Evolutionary conservation across 1,140 invertebrate species (phyloP).

Genomic region (Apis laboriosa): DNA sequence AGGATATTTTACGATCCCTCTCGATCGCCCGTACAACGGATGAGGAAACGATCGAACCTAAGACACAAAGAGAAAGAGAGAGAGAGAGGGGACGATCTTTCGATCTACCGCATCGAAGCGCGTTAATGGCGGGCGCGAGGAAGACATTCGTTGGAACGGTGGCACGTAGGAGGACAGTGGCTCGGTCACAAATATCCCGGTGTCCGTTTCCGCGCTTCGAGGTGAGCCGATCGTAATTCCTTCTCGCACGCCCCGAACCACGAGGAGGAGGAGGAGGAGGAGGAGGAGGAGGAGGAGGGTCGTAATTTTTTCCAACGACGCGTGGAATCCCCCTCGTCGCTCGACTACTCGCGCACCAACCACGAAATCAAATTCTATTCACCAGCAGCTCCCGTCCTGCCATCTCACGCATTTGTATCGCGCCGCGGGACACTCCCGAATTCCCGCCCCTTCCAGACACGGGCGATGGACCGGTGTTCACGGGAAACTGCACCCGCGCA

Average conservation of each 20-base stretch:
- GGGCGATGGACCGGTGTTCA: too few species aligned
- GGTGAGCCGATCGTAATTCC: slow-evolving; percentile 48
- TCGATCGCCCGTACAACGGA: neutral
- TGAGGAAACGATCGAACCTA: neutral
- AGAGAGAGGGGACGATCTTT: too few species aligned
- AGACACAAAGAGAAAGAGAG: neutral
- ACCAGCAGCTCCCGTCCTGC: neutral
- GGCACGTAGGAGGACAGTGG: slow-evolving; percentile 64
- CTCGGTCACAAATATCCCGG: slow-evolving; percentile 56
- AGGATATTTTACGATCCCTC: neutral
- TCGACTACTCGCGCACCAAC: slow-evolving; percentile 1
- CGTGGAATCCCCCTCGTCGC: neutral
- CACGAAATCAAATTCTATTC: slow-evolving; percentile 46
- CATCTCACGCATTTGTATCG: slow-evolving; percentile 17
- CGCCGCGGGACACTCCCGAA: slow-evolving; percentile 15
- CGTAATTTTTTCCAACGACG: slow-evolving; percentile 42
- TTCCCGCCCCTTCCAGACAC: neutral
- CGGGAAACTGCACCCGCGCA: neutral
- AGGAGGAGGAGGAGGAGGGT: neutral
- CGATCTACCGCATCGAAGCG: neutral
- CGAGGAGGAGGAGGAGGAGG: too few species aligned
- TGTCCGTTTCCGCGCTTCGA: slow-evolving; percentile 59
- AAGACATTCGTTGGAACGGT: slow-evolving; percentile 57
- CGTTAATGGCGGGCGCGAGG: slow-evolving; percentile 34
- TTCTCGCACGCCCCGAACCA: slow-evolving; percentile 39